Evolutionary conservation across 1,140 invertebrate genomes (phyloP).

Genomic region (Chrysopa pallens): DNA sequence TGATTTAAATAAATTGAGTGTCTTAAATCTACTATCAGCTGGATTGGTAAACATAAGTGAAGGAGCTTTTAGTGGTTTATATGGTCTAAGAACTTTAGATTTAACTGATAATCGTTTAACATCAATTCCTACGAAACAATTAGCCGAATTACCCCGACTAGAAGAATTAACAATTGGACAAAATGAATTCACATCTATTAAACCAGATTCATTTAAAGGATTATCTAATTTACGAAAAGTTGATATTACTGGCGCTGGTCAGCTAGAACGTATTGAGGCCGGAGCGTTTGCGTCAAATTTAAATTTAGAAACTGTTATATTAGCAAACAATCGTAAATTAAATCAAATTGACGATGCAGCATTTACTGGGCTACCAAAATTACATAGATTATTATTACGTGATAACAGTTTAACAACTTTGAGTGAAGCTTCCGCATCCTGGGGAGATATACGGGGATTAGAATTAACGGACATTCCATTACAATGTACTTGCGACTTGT

Average conservation of each 20-base stretch:
- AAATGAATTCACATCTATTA: constrained; percentile 53
- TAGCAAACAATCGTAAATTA: constrained; percentile 60
- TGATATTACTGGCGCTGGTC: constrained; percentile 54
- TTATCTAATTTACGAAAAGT: constrained; percentile 54
- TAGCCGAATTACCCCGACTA: constrained; percentile 47
- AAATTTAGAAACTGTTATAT: constrained; percentile 56
- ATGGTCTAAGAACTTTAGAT: constrained; percentile 50
- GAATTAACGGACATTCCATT: constrained; percentile 71
- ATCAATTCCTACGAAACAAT: constrained; percentile 53
- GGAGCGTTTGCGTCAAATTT: constrained; percentile 61
- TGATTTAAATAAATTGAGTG: constrained; percentile 49
- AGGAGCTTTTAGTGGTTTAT: constrained; percentile 55
- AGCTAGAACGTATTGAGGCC: constrained; percentile 47
- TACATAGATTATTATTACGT: constrained; percentile 52
- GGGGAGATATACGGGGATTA: constrained; percentile 53
- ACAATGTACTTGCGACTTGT: constrained; percentile 57
- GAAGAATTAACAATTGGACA: constrained; percentile 67
- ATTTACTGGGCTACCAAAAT: constrained; percentile 54
- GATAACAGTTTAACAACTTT: constrained; percentile 61
- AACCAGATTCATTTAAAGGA: constrained; percentile 53
- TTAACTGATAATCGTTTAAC: constrained; percentile 59
- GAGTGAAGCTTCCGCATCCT: constrained; percentile 54
- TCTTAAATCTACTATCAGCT: constrained; percentile 62
- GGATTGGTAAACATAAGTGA: constrained; percentile 56
- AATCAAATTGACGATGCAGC: constrained; percentile 50